Evolutionary conservation across 2,888 invertebrate species (phyloP).

Genomic region (Micropterix aruncella): DNA sequence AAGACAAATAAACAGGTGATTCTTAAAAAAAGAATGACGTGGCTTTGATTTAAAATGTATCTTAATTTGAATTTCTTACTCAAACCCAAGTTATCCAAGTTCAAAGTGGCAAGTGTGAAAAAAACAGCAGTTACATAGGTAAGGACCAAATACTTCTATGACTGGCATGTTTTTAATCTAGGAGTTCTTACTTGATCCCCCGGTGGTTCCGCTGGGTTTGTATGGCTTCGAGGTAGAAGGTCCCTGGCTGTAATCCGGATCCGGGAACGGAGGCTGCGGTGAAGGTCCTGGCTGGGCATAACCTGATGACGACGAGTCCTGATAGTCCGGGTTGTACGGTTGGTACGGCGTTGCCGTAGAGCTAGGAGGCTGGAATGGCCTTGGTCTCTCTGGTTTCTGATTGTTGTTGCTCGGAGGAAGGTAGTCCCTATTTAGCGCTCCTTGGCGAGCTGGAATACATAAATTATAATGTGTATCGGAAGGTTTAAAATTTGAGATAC

Average conservation of each 20-base stretch:
- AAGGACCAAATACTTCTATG: no score
- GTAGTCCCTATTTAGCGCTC: constrained; percentile 23
- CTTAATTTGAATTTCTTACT: no score
- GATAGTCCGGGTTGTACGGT: constrained; percentile 22
- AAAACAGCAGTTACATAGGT: no score
- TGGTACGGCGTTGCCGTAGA: constrained; percentile 25
- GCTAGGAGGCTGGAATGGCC: constrained; percentile 46
- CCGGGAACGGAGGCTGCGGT: constrained; percentile 13
- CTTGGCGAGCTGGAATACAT: constrained; percentile 46
- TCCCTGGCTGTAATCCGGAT: constrained; percentile 13
- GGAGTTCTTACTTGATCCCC: constrained; percentile 10
- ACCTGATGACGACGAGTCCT: constrained; percentile 17
- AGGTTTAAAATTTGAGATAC: constrained; percentile 12
- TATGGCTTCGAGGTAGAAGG: constrained; percentile 16
- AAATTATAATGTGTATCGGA: no score
- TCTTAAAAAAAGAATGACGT: no score
- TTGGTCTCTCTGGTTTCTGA: constrained; percentile 48
- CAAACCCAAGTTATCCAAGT: no score
- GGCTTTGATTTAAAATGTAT: no score
- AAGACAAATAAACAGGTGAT: no score
- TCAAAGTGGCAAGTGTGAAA: no score
- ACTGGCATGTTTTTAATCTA: constrained; percentile 14
- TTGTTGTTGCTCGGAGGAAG: constrained; percentile 41
- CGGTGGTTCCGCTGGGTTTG: constrained; percentile 8
- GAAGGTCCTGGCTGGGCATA: constrained; percentile 13